Evolutionary conservation across 1,140 invertebrate species (phyloP).

Genomic region (Ceratoteleas bidentatus): DNA sequence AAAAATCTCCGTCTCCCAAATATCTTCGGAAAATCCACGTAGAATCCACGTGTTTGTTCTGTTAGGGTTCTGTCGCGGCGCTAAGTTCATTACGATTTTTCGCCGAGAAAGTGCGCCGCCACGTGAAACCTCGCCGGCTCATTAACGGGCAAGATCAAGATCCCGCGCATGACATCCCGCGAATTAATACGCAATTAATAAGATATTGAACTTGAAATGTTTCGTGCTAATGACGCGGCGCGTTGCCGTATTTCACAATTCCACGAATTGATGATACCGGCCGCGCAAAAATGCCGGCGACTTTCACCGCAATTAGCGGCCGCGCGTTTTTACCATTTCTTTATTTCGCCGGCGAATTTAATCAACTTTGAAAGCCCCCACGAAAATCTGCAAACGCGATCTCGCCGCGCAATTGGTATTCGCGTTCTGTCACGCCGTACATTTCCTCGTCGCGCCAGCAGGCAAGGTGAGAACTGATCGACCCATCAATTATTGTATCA

Average conservation of each 20-base stretch:
- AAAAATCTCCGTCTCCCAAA: too few relatives aligned
- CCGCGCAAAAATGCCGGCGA: neutral
- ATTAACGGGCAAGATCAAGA: neutral
- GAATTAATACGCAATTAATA: conserved; percentile 11
- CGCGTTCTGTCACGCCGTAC: neutral
- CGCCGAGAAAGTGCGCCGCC: neutral
- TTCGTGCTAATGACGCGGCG: neutral
- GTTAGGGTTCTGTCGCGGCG: too few relatives aligned
- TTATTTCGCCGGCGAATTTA: too few relatives aligned
- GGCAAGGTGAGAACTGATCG: conserved; percentile 18
- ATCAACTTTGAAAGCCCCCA: too few relatives aligned
- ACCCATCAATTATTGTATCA: conserved; percentile 35
- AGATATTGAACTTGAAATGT: conserved; percentile 9
- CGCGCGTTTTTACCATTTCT: neutral
- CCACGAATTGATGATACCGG: neutral
- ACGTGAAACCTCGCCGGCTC: neutral
- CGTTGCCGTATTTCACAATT: neutral
- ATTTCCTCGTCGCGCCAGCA: neutral
- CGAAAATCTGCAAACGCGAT: too few relatives aligned
- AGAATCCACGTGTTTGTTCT: too few relatives aligned
- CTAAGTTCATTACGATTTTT: neutral
- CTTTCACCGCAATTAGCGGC: conserved; percentile 4
- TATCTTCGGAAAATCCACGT: too few relatives aligned
- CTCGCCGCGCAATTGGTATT: too few relatives aligned
- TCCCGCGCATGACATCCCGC: neutral